Evolutionary conservation across 1,140 invertebrate species (phyloP).

Genomic region (Probaryconus sp.): DNA sequence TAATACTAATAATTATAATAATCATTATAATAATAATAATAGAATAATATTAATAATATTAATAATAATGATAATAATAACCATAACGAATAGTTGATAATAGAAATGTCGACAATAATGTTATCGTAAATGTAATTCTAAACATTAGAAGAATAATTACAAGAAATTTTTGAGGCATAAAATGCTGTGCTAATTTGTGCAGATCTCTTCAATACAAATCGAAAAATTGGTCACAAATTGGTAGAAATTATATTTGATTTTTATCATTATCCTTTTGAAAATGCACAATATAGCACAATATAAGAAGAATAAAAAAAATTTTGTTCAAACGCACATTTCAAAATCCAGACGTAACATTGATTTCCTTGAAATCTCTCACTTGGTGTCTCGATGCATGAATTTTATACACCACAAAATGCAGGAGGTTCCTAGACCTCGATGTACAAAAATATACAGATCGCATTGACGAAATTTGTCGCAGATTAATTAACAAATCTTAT

Average conservation of each 20-base stretch:
- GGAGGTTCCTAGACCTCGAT: conserved; percentile 66
- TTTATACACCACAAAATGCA: conserved; percentile 71
- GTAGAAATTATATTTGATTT: neutral
- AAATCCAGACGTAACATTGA: conserved; percentile 43
- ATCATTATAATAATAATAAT: conserved; percentile 68
- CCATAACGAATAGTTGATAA: conserved; percentile 72
- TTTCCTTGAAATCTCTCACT: conserved; percentile 68
- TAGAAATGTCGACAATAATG: conserved; percentile 55
- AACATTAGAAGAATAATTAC: conserved; percentile 68
- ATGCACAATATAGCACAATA: conserved; percentile 50
- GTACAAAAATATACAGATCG: conserved; percentile 76
- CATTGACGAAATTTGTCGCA: conserved; percentile 46
- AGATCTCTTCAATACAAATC: neutral
- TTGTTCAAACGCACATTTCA: conserved; percentile 25
- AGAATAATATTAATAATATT: conserved; percentile 65
- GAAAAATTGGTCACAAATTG: too few species aligned
- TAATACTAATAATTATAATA: conserved; percentile 69
- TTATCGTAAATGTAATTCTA: conserved; percentile 35
- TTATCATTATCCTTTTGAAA: neutral
- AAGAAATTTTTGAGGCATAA: conserved; percentile 67
- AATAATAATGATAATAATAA: conserved; percentile 60
- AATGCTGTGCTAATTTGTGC: conserved; percentile 39
- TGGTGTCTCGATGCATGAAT: conserved; percentile 68
- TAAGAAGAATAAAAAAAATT: conserved; percentile 25
- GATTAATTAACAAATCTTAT: conserved; percentile 54